A percentile compares a stretch with the other conserved stretches of the same genome.
Conservation (phyloP, 2,888 invertebrate genomes). For the Notodonta ziczac region DNA sequence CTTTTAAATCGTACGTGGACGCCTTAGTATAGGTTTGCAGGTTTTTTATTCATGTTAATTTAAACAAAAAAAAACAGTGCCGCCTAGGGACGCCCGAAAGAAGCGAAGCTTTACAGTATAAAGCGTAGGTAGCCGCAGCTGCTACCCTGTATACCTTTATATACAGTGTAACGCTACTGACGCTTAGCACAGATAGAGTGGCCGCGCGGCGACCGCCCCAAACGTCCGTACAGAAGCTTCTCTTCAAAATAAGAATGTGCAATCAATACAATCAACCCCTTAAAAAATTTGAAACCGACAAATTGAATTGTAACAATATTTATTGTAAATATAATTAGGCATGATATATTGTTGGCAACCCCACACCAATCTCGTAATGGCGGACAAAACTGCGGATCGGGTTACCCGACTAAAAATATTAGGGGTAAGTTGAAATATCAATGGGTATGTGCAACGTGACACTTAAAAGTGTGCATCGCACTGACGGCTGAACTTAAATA, state of each 20-base stretch:
- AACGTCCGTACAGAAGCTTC: too few relatives aligned
- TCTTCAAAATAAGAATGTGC: not conserved
- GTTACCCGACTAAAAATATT: slow-evolving; percentile 16
- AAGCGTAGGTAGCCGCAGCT: too few relatives aligned
- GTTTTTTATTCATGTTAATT: too few relatives aligned
- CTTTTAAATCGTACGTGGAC: too few relatives aligned
- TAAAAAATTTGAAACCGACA: slow-evolving; percentile 32
- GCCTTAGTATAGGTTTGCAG: too few relatives aligned
- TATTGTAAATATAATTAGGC: slow-evolving; percentile 35
- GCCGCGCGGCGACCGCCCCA: too few relatives aligned
- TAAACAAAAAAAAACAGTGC: too few relatives aligned
- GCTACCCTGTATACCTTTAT: too few relatives aligned
- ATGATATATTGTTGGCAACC: slow-evolving; percentile 43
- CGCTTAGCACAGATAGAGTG: too few relatives aligned
- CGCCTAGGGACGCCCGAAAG: too few relatives aligned
- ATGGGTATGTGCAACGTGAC: not conserved
- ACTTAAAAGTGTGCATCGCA: not conserved
- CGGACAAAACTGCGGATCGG: slow-evolving; percentile 19
- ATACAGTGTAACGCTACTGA: too few relatives aligned
- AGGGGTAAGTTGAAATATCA: slow-evolving; percentile 4
- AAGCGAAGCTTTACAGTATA: too few relatives aligned
- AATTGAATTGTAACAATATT: slow-evolving; percentile 44
- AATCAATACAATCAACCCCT: not conserved
- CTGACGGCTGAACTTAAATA: not conserved
- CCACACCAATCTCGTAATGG: slow-evolving; percentile 42